Conservation (phyloP, 2,113 vertebrate species). For the Daboia siamensis region DNA sequence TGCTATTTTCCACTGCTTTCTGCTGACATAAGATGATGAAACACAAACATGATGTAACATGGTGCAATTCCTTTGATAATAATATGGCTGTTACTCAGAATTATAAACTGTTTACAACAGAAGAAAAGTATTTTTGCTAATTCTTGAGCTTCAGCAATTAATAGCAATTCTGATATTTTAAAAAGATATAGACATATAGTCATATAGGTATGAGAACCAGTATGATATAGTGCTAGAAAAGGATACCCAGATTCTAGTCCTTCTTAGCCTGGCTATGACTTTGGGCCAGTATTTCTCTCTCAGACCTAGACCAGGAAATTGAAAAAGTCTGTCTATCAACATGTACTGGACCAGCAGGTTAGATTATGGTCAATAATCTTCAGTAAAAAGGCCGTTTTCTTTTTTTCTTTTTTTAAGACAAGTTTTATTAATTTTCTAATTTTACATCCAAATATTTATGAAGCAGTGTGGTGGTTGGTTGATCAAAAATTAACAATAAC, state of each 20-base stretch:
- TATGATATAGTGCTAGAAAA: background rate
- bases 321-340: background rate
- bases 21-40: background rate
- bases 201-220: background rate
- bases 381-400: background rate
- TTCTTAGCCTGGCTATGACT: background rate
- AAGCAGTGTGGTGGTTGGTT: no score
- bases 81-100: background rate
- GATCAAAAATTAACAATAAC: no score
- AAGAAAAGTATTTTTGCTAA: background rate
- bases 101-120: background rate
- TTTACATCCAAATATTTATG: no score
- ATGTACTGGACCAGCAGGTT: background rate
- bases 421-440: no score
- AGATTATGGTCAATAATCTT: background rate
- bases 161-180: background rate
- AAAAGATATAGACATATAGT: background rate
- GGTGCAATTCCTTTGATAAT: background rate
- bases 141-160: background rate
- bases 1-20: background rate
- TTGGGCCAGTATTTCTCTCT: background rate
- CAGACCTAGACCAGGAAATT: background rate
- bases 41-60: slow-evolving; percentile 23
- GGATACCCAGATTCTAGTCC: background rate
- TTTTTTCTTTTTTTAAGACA: no score